Evolutionary conservation across 2,888 invertebrate species (phyloP).

Genomic region (Pammene aurita): DNA sequence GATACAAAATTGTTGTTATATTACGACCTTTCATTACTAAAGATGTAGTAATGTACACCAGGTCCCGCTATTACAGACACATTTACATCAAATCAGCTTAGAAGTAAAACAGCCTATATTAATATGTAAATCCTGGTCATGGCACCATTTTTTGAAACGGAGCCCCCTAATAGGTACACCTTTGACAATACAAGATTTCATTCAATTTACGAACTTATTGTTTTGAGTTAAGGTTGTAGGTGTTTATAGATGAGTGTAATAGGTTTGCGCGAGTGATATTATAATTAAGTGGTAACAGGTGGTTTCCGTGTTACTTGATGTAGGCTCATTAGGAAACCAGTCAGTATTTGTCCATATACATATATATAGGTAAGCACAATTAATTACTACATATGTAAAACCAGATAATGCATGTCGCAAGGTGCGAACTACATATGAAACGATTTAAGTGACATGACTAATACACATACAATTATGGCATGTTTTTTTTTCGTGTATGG

Average conservation of each 20-base stretch:
- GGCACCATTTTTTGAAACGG: not conserved
- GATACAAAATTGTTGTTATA: not conserved
- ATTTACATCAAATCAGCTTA: constrained; percentile 29
- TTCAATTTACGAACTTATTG: constrained; percentile 2
- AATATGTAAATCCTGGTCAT: not conserved
- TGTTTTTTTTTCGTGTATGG: too few species aligned
- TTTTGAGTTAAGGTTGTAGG: constrained; percentile 1
- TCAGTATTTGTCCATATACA: constrained; percentile 16
- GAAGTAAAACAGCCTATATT: constrained; percentile 1
- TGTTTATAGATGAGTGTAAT: constrained; percentile 5
- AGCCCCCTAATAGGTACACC: constrained; percentile 3
- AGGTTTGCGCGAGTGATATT: constrained; percentile 33
- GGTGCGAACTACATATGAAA: not conserved
- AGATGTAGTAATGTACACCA: constrained; percentile 24
- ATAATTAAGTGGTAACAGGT: constrained; percentile 39
- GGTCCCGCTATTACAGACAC: constrained; percentile 24
- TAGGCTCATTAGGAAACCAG: constrained; percentile 33
- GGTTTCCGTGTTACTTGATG: constrained; percentile 28
- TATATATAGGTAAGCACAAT: constrained; percentile 6
- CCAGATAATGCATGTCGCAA: not conserved
- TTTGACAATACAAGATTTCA: constrained; percentile 15
- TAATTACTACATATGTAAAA: constrained; percentile 20
- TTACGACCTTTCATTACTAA: not conserved
- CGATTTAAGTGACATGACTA: too few species aligned
- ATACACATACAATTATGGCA: too few species aligned